Conservation (phyloP, 2,888 invertebrate genomes). For the Brachynemurus nebulosus region DNA sequence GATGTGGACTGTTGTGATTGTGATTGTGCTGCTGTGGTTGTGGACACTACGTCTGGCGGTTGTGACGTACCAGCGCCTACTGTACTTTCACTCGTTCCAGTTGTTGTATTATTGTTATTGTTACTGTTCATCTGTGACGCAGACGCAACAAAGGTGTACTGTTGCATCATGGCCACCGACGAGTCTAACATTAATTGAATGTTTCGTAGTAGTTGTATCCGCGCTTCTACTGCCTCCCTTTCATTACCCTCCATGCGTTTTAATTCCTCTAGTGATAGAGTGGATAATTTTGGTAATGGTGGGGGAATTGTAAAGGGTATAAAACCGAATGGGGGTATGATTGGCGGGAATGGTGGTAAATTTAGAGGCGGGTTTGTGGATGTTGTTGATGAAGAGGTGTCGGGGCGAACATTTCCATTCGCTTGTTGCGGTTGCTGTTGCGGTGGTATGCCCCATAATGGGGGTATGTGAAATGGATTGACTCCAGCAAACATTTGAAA, state of each 20-base stretch:
- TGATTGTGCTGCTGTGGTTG: not conserved
- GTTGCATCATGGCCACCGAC: constrained; percentile 86
- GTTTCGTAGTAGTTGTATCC: constrained; percentile 65
- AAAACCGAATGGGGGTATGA: constrained; percentile 38
- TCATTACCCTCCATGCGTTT: constrained; percentile 79
- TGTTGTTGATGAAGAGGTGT: constrained; percentile 11
- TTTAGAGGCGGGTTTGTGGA: constrained; percentile 34
- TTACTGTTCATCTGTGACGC: not conserved
- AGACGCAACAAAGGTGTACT: constrained; percentile 68
- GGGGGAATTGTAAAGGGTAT: constrained; percentile 48
- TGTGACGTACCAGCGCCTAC: not conserved
- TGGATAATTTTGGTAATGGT: constrained; percentile 59
- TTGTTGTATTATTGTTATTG: not conserved
- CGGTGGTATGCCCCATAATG: constrained; percentile 21
- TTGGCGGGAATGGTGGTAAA: constrained; percentile 37
- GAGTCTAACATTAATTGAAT: constrained; percentile 80
- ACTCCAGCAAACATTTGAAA: constrained; percentile 11
- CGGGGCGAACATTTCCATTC: constrained; percentile 15
- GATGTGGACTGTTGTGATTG: constrained; percentile 9
- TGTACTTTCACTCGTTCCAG: not conserved
- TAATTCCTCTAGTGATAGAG: constrained; percentile 71
- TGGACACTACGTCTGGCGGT: constrained; percentile 10
- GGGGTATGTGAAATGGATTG: constrained; percentile 18
- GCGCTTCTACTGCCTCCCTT: constrained; percentile 75
- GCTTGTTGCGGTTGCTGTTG: constrained; percentile 10